Conservation (phyloP, 2,797 vertebrate species). For the Lepilemur septentrionalis region DNA sequence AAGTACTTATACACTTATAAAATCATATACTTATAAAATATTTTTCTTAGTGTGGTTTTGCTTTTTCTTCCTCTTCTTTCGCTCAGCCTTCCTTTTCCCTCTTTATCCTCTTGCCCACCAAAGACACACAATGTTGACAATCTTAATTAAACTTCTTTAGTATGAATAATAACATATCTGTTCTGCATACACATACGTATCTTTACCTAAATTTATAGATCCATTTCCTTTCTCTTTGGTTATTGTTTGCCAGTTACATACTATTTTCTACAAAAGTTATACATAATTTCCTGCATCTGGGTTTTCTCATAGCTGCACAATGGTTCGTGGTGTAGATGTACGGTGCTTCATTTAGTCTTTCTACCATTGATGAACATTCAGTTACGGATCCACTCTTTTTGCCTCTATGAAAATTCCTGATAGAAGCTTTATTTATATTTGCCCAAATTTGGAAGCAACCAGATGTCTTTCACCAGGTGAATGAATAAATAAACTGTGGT, state of each 20-base stretch:
- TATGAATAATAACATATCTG: neutral
- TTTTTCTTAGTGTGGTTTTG: neutral
- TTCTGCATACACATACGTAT: neutral
- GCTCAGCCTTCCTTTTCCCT: neutral
- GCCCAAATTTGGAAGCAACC: neutral
- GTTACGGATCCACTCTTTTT: neutral
- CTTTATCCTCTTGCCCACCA: neutral
- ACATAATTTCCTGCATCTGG: neutral
- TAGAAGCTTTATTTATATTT: neutral
- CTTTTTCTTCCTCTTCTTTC: neutral
- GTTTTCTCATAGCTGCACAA: neutral
- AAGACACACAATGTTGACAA: neutral
- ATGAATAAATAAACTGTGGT: neutral
- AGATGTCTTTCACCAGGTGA: neutral
- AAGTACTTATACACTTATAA: too few relatives aligned
- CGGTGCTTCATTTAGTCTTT: neutral
- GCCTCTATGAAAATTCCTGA: neutral
- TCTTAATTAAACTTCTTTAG: neutral
- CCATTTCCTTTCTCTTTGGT: neutral
- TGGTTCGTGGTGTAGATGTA: neutral
- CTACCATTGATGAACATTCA: neutral
- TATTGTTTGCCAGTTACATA: neutral
- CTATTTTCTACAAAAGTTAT: neutral
- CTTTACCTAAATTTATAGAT: neutral
- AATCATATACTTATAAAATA: neutral